phyloP scores from a whole-genome alignment of 2,113 vertebrate species.

The Ptilorrhoa leucosticta region DNA sequence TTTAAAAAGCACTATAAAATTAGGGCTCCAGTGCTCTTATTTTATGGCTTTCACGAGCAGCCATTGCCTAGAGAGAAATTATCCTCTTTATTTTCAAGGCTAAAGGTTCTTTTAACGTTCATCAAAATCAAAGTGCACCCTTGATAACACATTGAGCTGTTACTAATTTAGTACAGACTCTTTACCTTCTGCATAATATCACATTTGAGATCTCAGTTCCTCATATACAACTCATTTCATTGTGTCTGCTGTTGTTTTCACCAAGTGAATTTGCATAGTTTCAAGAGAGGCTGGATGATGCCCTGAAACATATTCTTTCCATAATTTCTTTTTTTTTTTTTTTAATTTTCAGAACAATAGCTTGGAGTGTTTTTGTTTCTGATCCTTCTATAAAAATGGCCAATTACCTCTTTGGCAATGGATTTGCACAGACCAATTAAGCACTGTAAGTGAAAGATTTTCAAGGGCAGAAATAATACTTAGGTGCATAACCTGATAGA shows the following conservation, averaged over 20 bases:
- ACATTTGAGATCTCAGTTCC: conserved; percentile 51
- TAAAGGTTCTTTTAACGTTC: conserved; percentile 68
- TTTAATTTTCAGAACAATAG: conserved; percentile 3
- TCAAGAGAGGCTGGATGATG: conserved; percentile 31
- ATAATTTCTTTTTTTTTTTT: conserved; percentile 2
- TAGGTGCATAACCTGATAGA: neutral
- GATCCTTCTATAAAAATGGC: neutral
- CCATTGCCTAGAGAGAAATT: conserved; percentile 67
- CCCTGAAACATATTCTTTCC: conserved; percentile 36
- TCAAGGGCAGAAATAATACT: conserved; percentile 20
- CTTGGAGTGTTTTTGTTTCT: neutral
- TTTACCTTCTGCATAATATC: conserved; percentile 60
- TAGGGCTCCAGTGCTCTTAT: conserved; percentile 51
- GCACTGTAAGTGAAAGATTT: neutral
- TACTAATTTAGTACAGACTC: conserved; percentile 57
- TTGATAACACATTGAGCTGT: conserved; percentile 51
- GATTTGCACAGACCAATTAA: conserved; percentile 23
- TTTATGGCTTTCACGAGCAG: conserved; percentile 57
- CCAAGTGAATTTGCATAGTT: conserved; percentile 17
- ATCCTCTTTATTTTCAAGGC: conserved; percentile 69
- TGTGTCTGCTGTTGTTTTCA: conserved; percentile 42
- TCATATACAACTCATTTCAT: conserved; percentile 33
- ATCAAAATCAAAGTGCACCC: conserved; percentile 65
- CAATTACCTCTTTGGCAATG: conserved; percentile 18
- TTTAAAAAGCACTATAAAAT: conserved; percentile 68